Conservation (phyloP, 2,113 vertebrate species). For the Lycocorax pyrrhopterus region DNA sequence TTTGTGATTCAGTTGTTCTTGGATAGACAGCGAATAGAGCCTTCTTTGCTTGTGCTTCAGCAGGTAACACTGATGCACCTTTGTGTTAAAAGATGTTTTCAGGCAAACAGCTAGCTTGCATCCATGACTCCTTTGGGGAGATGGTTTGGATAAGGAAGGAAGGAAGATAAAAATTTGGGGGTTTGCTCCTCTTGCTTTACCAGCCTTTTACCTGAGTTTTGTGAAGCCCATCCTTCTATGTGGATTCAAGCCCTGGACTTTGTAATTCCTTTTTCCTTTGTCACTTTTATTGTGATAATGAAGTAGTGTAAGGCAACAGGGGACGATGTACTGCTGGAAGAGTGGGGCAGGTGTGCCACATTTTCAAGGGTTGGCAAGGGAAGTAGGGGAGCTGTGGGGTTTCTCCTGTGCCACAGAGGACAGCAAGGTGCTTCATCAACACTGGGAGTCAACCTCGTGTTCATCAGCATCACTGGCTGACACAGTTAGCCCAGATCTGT, state of each 20-base stretch:
- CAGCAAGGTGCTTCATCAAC: neutral
- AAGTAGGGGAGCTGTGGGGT: neutral
- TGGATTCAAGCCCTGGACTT: neutral
- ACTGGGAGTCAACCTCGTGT: accelerated
- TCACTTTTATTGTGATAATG: neutral
- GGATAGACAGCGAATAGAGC: neutral
- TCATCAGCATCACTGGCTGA: neutral
- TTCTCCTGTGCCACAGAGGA: neutral
- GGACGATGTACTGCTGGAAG: neutral
- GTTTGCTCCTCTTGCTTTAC: neutral
- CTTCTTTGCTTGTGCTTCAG: neutral
- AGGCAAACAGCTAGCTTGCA: neutral
- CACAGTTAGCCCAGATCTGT: neutral
- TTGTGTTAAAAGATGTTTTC: neutral
- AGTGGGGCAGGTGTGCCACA: neutral
- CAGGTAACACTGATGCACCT: neutral
- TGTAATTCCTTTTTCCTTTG: neutral
- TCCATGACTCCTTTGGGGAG: neutral
- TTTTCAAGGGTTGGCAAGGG: neutral
- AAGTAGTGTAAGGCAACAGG: neutral
- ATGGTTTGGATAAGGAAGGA: neutral
- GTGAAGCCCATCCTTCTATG: neutral
- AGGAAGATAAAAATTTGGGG: neutral
- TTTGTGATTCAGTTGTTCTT: neutral
- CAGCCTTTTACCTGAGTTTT: neutral